Conservation (phyloP, 2,888 invertebrate species). For the Xylota segnis region DNA sequence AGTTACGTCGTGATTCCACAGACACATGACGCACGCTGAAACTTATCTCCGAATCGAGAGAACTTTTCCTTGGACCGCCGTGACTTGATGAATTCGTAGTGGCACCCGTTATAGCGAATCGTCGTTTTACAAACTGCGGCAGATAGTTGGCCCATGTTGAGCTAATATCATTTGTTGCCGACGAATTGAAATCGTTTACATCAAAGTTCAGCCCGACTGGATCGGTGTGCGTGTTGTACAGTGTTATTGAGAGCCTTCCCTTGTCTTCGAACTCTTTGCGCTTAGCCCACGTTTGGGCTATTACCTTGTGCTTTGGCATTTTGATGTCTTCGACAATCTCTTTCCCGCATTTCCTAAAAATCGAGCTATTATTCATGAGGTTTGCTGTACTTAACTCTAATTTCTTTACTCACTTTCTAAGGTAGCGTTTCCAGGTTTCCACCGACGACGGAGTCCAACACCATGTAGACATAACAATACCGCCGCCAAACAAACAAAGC, state of each 20-base stretch:
- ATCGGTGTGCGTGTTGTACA: conserved; percentile 94
- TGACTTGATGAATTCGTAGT: conserved; percentile 85
- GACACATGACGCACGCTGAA: conserved; percentile 93
- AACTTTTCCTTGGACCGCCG: conserved; percentile 87
- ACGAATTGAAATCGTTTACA: conserved; percentile 87
- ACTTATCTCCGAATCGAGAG: conserved; percentile 89
- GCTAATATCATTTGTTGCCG: conserved; percentile 93
- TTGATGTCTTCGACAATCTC: conserved; percentile 89
- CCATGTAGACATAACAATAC: conserved; percentile 96
- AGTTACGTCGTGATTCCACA: conserved; percentile 94
- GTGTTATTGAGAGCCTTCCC: conserved; percentile 94
- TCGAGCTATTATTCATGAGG: conserved; percentile 17
- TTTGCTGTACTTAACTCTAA: neutral
- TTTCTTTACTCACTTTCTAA: conserved; percentile 88
- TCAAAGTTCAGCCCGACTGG: conserved; percentile 93
- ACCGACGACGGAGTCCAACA: conserved; percentile 95
- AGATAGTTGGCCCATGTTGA: conserved; percentile 97
- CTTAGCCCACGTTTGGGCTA: conserved; percentile 95
- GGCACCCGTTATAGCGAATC: conserved; percentile 91
- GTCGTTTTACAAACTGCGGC: conserved; percentile 92
- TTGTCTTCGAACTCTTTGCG: conserved; percentile 93
- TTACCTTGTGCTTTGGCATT: conserved; percentile 94
- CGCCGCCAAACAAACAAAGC: conserved; percentile 92
- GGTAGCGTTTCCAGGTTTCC: conserved; percentile 93
- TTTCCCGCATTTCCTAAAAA: conserved; percentile 89